Base-by-base conservation (phyloP, 64 coral and sea anemone genomes). In the Orbicella faveolata region DNA sequence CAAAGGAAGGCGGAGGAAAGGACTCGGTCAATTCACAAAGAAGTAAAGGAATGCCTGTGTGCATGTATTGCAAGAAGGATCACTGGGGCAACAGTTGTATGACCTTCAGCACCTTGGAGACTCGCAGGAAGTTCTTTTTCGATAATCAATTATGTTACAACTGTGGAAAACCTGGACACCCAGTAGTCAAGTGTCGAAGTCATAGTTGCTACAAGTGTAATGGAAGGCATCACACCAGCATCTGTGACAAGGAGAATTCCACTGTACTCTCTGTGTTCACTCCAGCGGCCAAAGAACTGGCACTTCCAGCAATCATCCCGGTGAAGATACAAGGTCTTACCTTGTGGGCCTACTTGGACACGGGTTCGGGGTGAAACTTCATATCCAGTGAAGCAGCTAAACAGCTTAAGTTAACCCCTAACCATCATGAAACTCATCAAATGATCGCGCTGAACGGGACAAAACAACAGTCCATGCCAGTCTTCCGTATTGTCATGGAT, bases 301-400 rank as follows among this genome's bases (percentile, higher is more conserved):
- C 30, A 1, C 61, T 90, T 36, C 89, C 83, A 33, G 76, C 89
- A 0, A 87, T 94, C 11, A 90, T 90, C 14, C 87, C 19, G 89
- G 82, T 94, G 26, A 54, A 90, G 70, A 87, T 90, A 74, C 34
- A 90, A 59, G 75, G 66, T 13, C 16, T 52, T 21, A 90, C 88
- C 65, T 79, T 94, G 26, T 90, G 88, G 93, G 88, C 93, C 9
- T 94, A 89, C 79, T 73, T 94, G 18, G 88, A 94, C 77, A 94
- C 93, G 8, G 88, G 93, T 30, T 94, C 88, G 2, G 92, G 86
- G 26, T 81, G 86, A 19, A 93, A 93, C 18, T 89, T 93, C 73
- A 83, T 88, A 62, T 88, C 91, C 11, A 63, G 19, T 26, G 86
- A 86, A 18, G 92, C 54, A 14, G 39, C 39, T 41, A 41, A 41